These are phyloP conservation scores for Sinocyclocheilus anshuiensis DNA, from an alignment of 2,113 vertebrate genomes.

Conservation along the genomic window DNA sequence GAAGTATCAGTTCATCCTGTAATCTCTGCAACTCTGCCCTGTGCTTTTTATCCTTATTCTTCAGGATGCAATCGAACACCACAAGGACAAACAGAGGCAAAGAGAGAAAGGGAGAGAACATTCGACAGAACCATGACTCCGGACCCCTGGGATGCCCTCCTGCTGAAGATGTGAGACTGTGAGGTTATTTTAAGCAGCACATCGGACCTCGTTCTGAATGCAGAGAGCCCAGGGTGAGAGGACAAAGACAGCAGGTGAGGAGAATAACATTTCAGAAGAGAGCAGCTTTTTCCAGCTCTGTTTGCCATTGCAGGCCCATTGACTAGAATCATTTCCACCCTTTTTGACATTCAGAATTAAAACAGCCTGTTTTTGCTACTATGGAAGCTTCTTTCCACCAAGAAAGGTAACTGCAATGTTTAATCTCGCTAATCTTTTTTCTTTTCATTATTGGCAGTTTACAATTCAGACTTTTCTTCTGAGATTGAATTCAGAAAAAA, in stretches of 20 bases:
- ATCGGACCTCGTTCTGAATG: neutral
- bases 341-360: neutral
- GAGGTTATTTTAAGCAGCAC: slow-evolving; percentile 1
- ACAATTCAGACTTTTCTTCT: no score
- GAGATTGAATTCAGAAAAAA: neutral
- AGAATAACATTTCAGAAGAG: neutral
- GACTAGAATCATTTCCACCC: neutral
- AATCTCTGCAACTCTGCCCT: neutral
- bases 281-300: neutral
- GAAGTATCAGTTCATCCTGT: neutral
- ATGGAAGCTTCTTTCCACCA: neutral
- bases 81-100: neutral
- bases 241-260: neutral
- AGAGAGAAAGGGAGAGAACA: neutral
- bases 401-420: neutral
- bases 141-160: slow-evolving; percentile 21
- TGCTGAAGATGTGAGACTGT: slow-evolving; percentile 8
- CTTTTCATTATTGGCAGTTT: neutral
- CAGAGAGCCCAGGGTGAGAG: neutral
- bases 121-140: slow-evolving; percentile 20
- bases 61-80: slow-evolving; percentile 27
- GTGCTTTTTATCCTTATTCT: neutral
- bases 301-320: neutral
- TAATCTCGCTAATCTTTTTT: neutral
- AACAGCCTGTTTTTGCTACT: neutral